A percentile compares a stretch with the other conserved stretches of the same genome.
Conservation (phyloP, 2,113 vertebrate species). For the Bostrychus sinensis region DNA sequence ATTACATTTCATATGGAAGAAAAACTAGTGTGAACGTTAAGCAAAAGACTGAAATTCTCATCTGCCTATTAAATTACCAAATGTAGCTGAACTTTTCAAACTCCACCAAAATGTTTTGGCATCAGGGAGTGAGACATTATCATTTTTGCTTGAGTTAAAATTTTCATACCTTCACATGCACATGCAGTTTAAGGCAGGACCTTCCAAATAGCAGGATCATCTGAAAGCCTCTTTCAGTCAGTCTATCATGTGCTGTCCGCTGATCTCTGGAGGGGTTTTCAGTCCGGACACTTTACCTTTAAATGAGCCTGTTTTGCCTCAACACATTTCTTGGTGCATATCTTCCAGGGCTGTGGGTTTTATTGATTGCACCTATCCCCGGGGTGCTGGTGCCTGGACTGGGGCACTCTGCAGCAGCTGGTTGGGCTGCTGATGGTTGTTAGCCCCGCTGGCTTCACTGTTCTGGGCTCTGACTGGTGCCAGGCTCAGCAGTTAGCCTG, state of each 20-base stretch:
- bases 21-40: background rate
- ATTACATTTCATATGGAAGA: conserved; percentile 10
- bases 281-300: conserved; percentile 70
- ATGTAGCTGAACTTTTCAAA: background rate
- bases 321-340: conserved; percentile 70
- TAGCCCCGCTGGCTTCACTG: conserved; percentile 71
- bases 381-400: conserved; percentile 70
- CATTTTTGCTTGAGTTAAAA: background rate
- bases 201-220: conserved; percentile 61
- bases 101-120: background rate
- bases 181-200: conserved; percentile 38
- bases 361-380: conserved; percentile 72
- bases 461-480: conserved; percentile 69
- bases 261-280: conserved; percentile 60
- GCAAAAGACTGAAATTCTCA: conserved; percentile 1
- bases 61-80: conserved; percentile 1
- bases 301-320: conserved; percentile 77
- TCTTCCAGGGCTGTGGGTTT: conserved; percentile 71
- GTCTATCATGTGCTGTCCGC: conserved; percentile 38
- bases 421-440: conserved; percentile 74
- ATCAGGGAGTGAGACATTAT: background rate
- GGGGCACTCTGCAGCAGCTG: conserved; percentile 73
- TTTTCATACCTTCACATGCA: conserved; percentile 4
- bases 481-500: conserved; percentile 70
- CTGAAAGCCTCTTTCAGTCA: conserved; percentile 55